Percentiles rank a stretch among this genome's conserved stretches.
Conservation (phyloP, 2,888 invertebrate species). For the Coleophora flavipennella region DNA sequence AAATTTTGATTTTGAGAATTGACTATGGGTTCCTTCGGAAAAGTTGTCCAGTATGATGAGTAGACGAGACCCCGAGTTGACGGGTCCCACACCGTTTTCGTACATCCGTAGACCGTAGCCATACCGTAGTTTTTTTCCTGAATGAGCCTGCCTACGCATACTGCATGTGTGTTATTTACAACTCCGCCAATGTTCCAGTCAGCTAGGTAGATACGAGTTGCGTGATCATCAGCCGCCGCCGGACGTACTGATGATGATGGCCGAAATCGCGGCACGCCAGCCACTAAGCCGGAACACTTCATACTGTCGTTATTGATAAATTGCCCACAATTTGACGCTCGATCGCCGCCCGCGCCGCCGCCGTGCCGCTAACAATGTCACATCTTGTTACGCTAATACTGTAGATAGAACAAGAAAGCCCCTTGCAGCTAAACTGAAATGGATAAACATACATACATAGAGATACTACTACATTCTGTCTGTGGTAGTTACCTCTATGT, state of each 20-base stretch:
- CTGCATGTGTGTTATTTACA: neutral
- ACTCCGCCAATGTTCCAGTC: constrained; percentile 1
- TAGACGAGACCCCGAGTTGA: no score
- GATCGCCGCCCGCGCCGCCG: constrained; percentile 2
- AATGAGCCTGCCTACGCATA: neutral
- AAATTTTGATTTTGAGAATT: no score
- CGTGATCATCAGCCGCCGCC: constrained; percentile 11
- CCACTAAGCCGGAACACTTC: constrained; percentile 55
- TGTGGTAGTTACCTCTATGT: no score
- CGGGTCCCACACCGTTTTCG: no score
- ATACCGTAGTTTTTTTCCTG: no score
- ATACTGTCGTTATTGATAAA: constrained; percentile 69
- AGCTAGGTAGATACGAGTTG: neutral
- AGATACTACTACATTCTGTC: no score
- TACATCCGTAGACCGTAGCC: no score
- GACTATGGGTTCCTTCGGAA: no score
- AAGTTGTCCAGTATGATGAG: no score
- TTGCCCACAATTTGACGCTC: constrained; percentile 44
- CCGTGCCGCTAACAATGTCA: constrained; percentile 31
- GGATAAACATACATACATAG: no score
- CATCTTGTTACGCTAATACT: neutral
- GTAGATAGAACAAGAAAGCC: no score
- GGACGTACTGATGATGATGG: constrained; percentile 27
- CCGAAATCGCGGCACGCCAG: constrained; percentile 46
- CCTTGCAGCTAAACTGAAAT: no score